A percentile compares a stretch with the other conserved stretches of the same genome.
These are phyloP conservation scores for Scolopax bukidnonensis DNA, from an alignment of 2,797 vertebrate genomes.

Conservation along the genomic window DNA sequence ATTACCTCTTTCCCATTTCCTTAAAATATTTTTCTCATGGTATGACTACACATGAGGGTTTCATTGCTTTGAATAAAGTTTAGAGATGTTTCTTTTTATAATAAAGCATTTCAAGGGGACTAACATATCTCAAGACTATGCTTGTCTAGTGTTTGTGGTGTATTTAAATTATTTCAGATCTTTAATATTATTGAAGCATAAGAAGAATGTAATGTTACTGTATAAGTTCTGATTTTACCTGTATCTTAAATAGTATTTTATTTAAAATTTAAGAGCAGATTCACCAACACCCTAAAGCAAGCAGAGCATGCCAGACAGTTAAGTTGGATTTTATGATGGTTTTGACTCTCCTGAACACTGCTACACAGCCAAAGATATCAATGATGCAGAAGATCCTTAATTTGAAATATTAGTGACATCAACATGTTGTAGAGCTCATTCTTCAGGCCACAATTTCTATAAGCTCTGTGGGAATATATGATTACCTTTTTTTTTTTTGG, in stretches of 20 bases:
- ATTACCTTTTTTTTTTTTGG: background rate
- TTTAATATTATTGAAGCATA: background rate
- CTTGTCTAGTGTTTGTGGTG: background rate
- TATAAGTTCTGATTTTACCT: background rate
- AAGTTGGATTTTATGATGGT: background rate
- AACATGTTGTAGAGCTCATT: background rate
- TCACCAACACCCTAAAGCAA: background rate
- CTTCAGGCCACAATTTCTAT: background rate
- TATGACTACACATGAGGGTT: background rate
- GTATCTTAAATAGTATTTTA: background rate
- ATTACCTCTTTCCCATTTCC: background rate
- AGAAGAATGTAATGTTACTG: background rate
- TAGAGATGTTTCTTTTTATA: background rate
- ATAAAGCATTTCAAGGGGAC: background rate
- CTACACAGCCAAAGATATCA: background rate
- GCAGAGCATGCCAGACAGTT: background rate
- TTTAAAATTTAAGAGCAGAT: background rate
- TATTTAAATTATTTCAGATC: background rate
- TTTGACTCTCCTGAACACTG: background rate
- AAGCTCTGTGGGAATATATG: background rate
- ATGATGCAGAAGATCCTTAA: background rate
- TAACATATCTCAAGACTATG: background rate
- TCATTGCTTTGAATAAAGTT: background rate
- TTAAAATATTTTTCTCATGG: background rate
- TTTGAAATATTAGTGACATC: background rate